Evolutionary conservation across 2,888 invertebrate species (phyloP), one percentile per base, ranked within the genome.

Genomic region (Drosophila sordidula): DNA sequence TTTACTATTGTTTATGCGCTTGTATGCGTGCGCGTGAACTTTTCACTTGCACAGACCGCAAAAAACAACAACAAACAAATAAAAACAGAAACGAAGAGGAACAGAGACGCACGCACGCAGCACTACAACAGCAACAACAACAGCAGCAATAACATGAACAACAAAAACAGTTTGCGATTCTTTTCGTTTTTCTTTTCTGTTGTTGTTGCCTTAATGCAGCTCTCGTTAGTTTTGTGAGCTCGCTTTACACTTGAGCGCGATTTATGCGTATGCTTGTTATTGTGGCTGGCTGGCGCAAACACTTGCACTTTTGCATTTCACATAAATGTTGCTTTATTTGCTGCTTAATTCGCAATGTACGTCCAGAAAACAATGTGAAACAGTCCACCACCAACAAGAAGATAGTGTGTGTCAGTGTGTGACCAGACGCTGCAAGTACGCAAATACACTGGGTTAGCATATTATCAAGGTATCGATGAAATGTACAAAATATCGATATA

Each of bases 291-390:
- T 63, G 57, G 56, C 78, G 74, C 64, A 66, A 46, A 57, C 69
- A 67, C 62, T 75, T 70, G 69, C 87, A 71, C 57, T 76, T 73
- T 80, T 68, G 61, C 75, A 62, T 58, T 66, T 56, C 63, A 73
- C 69, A 63, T 46, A 56, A 47, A 59, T 54, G 56, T 54, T 46
- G 46, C 39, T 65, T 39, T 54, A 68, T 70, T 83, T 76, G 73
- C 65, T 72, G 57, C 57, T 63, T 45, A 66, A 80, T 73, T 80
- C 58, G 72, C 77, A 55, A 75, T 67, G 69, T 61, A 82, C 66
- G 70, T 75, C 62, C 67, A 69, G 64, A 74, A 73, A 78, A 64
- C 77, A 80, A 76, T 72, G 68, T 68, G 72, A 76, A 76, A 66
- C 70, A 75, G 62, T 79, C 56, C 65, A 78, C 69, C 75, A 75